A percentile compares a stretch with the other conserved stretches of the same genome.
Conservation (phyloP, 2,113 vertebrate genomes). For the Chloropsis hardwickii region DNA sequence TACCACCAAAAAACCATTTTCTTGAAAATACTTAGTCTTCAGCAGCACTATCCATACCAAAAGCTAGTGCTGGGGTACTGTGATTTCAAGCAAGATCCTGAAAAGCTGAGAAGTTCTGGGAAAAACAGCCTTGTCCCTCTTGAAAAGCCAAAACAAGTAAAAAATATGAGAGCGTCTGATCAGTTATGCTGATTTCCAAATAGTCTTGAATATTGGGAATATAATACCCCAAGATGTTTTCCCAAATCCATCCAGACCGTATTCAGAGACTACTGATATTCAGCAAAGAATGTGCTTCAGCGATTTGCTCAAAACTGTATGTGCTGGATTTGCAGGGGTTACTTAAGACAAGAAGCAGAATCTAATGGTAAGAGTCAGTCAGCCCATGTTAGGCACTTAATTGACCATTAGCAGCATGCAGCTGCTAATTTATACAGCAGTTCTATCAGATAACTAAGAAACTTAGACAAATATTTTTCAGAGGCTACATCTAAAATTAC, state of each 20-base stretch:
- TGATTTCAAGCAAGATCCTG: neutral
- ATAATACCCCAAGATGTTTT: neutral
- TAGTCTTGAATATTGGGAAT: neutral
- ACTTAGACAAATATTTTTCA: neutral
- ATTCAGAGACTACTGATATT: neutral
- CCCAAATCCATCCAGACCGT: neutral
- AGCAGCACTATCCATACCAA: neutral
- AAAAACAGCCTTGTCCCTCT: neutral
- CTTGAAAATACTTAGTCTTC: neutral
- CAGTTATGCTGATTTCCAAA: neutral
- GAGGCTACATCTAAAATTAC: neutral
- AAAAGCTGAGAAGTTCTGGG: neutral
- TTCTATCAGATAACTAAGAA: neutral
- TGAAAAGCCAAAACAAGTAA: neutral
- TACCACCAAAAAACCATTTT: neutral
- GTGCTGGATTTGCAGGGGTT: neutral
- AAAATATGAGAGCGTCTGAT: neutral
- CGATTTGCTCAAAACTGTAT: neutral
- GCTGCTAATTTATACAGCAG: neutral
- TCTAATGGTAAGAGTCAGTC: neutral
- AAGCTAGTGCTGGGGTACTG: neutral
- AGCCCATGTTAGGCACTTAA: neutral
- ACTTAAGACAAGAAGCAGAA: neutral
- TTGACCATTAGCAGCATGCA: neutral
- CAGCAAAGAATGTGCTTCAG: neutral